These are phyloP conservation scores for Syrphus vitripennis DNA, from an alignment of 2,888 invertebrate species.

Conservation along the genomic window DNA sequence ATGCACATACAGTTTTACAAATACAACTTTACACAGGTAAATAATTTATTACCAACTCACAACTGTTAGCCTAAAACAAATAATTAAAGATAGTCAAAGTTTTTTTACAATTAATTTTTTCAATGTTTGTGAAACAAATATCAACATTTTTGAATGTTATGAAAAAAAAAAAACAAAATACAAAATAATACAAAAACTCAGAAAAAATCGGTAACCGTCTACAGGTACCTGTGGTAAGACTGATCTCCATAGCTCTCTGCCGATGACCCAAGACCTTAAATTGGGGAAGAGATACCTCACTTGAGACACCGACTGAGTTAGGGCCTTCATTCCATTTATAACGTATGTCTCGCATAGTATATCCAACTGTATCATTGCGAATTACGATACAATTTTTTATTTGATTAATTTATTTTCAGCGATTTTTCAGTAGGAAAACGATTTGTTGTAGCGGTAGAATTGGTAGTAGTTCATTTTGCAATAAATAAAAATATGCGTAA, in stretches of 20 bases:
- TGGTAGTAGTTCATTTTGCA: constrained; percentile 73
- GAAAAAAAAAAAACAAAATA: constrained; percentile 42
- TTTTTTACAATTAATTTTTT: constrained; percentile 10
- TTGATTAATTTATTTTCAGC: constrained; percentile 52
- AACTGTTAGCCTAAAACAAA: neutral
- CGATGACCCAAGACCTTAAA: constrained; percentile 98
- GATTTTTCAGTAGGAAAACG: constrained; percentile 60
- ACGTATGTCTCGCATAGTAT: constrained; percentile 98
- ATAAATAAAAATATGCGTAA: constrained; percentile 78
- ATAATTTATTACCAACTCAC: neutral
- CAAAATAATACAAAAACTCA: constrained; percentile 72
- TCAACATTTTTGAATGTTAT: constrained; percentile 38
- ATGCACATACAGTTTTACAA: too few species aligned
- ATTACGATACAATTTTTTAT: constrained; percentile 61
- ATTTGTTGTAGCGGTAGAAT: constrained; percentile 62
- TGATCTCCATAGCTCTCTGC: constrained; percentile 97
- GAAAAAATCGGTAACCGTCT: constrained; percentile 82
- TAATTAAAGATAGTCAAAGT: constrained; percentile 47
- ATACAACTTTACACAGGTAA: too few species aligned
- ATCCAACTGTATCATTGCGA: constrained; percentile 88
- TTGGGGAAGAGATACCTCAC: constrained; percentile 97
- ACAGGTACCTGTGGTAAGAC: constrained; percentile 96
- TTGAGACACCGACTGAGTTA: constrained; percentile 96
- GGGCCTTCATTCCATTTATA: constrained; percentile 98
- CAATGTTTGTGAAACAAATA: constrained; percentile 42